These are phyloP conservation scores for Scaeva pyrastri DNA, from an alignment of 2,888 invertebrate species.

Conservation along the genomic window DNA sequence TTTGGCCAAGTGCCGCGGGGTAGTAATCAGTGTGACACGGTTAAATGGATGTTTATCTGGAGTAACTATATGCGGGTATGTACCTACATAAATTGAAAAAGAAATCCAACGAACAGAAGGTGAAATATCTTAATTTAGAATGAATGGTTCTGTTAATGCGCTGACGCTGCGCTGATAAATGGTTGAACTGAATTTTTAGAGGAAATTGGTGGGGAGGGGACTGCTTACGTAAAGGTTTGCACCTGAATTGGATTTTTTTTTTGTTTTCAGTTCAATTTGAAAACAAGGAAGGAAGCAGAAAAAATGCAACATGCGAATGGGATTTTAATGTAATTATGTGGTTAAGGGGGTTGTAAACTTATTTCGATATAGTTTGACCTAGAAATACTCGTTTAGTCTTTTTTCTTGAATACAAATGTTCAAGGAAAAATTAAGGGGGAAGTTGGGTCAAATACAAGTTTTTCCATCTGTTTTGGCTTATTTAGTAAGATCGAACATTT, in stretches of 20 bases:
- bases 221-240: neutral
- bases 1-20: conserved; percentile 63
- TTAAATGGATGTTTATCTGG: conserved; percentile 53
- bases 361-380: neutral
- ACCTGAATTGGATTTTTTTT: neutral
- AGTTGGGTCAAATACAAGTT: too few relatives aligned
- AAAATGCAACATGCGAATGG: neutral
- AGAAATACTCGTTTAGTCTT: neutral
- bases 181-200: conserved; percentile 30
- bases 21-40: conserved; percentile 70
- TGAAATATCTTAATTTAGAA: conserved; percentile 30
- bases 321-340: neutral
- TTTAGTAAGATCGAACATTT: too few relatives aligned
- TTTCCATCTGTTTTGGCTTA: too few relatives aligned
- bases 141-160: conserved; percentile 22
- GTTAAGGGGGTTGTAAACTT: neutral
- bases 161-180: conserved; percentile 26
- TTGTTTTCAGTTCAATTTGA: neutral
- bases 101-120: neutral
- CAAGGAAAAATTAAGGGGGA: too few relatives aligned
- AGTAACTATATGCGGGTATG: conserved; percentile 14
- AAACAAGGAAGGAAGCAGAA: neutral
- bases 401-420: too few relatives aligned
- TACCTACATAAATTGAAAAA: conserved; percentile 7
- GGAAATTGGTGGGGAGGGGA: neutral